phyloP scores from a whole-genome alignment of 2,888 invertebrate species.

The Pachydiplax longipennis region DNA sequence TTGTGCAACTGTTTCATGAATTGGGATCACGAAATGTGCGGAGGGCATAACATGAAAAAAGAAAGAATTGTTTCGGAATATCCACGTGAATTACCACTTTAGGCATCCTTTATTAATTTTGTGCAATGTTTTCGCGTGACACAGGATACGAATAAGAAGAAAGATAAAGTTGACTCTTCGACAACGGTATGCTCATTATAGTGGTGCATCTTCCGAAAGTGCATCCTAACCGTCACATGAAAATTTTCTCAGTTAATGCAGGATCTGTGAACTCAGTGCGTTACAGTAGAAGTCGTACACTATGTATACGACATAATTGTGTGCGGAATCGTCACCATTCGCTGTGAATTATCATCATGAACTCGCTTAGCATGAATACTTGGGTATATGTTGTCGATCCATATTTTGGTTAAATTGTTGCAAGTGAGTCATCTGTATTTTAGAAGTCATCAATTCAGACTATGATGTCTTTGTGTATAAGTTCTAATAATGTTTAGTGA shows the following conservation, averaged over 20 bases:
- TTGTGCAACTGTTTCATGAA: slow-evolving; percentile 47
- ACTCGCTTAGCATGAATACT: too few species aligned
- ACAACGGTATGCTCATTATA: background rate
- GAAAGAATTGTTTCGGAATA: background rate
- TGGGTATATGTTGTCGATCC: too few species aligned
- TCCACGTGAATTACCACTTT: background rate
- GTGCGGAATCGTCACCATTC: too few species aligned
- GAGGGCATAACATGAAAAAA: slow-evolving; percentile 19
- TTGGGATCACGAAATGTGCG: slow-evolving; percentile 28
- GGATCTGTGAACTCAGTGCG: too few species aligned
- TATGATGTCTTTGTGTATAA: too few species aligned
- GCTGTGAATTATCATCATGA: too few species aligned
- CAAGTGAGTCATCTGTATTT: too few species aligned
- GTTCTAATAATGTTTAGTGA: too few species aligned
- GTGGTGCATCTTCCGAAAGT: slow-evolving; percentile 19
- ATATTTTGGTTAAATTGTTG: too few species aligned
- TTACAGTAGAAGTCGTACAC: too few species aligned
- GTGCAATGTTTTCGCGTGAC: slow-evolving; percentile 4
- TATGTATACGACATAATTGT: too few species aligned
- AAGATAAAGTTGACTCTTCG: background rate
- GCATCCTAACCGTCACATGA: background rate
- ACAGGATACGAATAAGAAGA: background rate
- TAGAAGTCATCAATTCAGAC: too few species aligned
- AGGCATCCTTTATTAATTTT: background rate
- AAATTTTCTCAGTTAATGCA: background rate